A percentile compares a stretch with the other conserved stretches of the same genome.
Evolutionary conservation across 2,797 vertebrate species (phyloP).

Genomic region (Labeo calbasu): DNA sequence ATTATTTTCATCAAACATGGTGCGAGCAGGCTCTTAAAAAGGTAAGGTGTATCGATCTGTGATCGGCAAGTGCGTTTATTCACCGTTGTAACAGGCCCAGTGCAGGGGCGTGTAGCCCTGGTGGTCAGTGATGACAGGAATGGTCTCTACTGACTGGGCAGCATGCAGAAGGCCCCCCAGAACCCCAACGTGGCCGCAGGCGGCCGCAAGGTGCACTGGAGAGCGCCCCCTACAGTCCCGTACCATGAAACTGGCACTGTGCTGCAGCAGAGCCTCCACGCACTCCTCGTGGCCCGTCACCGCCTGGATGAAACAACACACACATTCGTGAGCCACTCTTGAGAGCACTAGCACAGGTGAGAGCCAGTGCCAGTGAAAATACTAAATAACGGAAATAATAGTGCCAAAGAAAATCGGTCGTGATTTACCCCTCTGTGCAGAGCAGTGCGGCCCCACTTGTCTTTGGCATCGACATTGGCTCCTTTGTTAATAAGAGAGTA

Average conservation of each 20-base stretch:
- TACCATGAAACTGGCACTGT: slow-evolving; percentile 89
- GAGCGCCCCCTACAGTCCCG: slow-evolving; percentile 91
- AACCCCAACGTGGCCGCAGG: slow-evolving; percentile 93
- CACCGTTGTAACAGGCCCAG: slow-evolving; percentile 99
- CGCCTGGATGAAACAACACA: slow-evolving; percentile 76
- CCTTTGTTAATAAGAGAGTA: slow-evolving; percentile 97
- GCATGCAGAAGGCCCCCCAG: slow-evolving; percentile 94
- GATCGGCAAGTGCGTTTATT: slow-evolving; percentile 8
- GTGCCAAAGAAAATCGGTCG: neutral
- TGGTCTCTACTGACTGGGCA: slow-evolving; percentile 84
- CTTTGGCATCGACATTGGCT: slow-evolving; percentile 96
- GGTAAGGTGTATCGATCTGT: neutral
- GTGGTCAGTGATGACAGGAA: slow-evolving; percentile 89
- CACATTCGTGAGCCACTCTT: neutral
- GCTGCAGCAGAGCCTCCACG: slow-evolving; percentile 95
- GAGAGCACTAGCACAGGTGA: neutral
- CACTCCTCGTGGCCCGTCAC: slow-evolving; percentile 97
- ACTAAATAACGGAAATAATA: neutral
- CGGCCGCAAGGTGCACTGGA: slow-evolving; percentile 92
- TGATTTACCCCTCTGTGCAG: slow-evolving; percentile 92
- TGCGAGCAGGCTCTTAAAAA: neutral
- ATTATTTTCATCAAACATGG: neutral
- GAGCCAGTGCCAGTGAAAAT: neutral
- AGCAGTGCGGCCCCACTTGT: slow-evolving; percentile 95
- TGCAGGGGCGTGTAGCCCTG: slow-evolving; percentile 97